Percentiles rank a stretch among this genome's conserved stretches.
Evolutionary conservation across 2,888 invertebrate species (phyloP).

Genomic region (Cryptocheilus praepositus): DNA sequence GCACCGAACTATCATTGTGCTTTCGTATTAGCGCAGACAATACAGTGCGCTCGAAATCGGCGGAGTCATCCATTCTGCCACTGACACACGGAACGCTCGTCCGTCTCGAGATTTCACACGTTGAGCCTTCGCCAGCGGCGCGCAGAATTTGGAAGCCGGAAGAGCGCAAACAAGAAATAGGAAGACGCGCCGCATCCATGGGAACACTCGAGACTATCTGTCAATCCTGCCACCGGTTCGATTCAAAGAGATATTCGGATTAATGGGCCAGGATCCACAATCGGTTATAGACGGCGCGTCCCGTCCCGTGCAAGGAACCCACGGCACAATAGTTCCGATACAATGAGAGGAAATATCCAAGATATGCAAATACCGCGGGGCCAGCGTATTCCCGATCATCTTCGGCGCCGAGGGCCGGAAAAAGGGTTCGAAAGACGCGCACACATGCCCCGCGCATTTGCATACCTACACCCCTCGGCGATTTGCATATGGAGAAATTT

Average conservation of each 20-base stretch:
- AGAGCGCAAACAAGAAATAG: constrained; percentile 19
- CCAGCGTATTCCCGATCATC: constrained; percentile 71
- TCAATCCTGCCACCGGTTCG: constrained; percentile 69
- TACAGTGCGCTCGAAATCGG: too few relatives aligned
- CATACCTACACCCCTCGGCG: constrained; percentile 62
- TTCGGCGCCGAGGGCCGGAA: constrained; percentile 62
- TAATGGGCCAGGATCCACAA: constrained; percentile 72
- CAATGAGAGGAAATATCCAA: constrained; percentile 75
- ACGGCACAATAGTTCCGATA: constrained; percentile 69
- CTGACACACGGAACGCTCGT: too few relatives aligned
- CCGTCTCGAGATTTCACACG: too few relatives aligned
- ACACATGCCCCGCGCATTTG: constrained; percentile 72
- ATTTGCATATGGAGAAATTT: constrained; percentile 74
- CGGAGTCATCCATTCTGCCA: too few relatives aligned
- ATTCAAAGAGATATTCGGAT: constrained; percentile 73
- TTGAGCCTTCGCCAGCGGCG: too few relatives aligned
- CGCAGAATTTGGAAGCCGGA: constrained; percentile 2
- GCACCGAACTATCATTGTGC: too few relatives aligned
- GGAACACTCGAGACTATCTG: constrained; percentile 73
- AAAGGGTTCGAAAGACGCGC: constrained; percentile 69
- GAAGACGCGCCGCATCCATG: constrained; percentile 55
- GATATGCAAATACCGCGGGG: constrained; percentile 71
- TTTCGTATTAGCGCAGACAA: too few relatives aligned
- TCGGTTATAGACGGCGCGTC: constrained; percentile 56
- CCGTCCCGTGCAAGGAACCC: constrained; percentile 56